These are phyloP conservation scores for Apamea sordens DNA, from an alignment of 2,888 invertebrate species.

Conservation along the genomic window DNA sequence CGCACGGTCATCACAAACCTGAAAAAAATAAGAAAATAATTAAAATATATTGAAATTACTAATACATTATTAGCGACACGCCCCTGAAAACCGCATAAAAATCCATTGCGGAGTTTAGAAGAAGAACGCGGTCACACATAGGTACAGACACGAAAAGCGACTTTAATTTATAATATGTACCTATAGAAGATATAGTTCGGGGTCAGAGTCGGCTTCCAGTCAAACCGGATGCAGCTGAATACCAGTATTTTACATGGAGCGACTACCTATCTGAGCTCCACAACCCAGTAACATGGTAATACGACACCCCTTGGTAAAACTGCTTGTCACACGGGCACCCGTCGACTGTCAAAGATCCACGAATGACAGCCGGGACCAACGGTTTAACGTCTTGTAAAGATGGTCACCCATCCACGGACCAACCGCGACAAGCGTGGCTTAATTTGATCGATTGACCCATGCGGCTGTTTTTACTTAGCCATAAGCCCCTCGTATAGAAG, in stretches of 20 bases:
- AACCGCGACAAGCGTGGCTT: background rate
- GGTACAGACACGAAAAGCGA: background rate
- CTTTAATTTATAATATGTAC: background rate
- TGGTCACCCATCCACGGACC: background rate
- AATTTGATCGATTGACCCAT: background rate
- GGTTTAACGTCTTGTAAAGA: background rate
- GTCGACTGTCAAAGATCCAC: background rate
- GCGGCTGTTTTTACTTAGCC: no score
- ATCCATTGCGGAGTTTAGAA: background rate
- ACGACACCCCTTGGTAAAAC: background rate
- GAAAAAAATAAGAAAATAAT: slow-evolving; percentile 68
- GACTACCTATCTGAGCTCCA: background rate
- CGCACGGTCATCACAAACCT: slow-evolving; percentile 91
- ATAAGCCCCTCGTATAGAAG: no score
- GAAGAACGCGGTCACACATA: background rate
- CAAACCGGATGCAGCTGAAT: no score
- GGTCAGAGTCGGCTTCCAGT: no score
- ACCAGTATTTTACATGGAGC: background rate
- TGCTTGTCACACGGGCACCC: background rate
- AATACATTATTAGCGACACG: background rate
- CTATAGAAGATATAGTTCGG: background rate
- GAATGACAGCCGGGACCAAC: background rate
- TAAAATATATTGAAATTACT: background rate
- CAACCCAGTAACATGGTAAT: background rate
- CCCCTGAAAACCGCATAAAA: background rate